Conservation (phyloP, 2,113 vertebrate genomes). For the Cyanocitta stelleri region DNA sequence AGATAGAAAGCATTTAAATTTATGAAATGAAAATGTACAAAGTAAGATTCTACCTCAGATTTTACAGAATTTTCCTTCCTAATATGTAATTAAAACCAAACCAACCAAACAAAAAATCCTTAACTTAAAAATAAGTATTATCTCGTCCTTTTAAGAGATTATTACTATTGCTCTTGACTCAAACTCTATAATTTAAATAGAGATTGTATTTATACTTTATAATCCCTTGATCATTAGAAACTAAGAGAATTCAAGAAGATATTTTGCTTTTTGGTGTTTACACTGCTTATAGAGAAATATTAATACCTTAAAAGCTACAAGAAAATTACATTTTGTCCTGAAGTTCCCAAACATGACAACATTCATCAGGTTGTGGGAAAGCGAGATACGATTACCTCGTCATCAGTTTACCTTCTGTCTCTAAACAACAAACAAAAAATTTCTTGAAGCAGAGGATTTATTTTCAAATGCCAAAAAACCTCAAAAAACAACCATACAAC, state of each 20-base stretch:
- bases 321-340: neutral
- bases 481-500: neutral
- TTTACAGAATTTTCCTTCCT: neutral
- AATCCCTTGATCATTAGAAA: neutral
- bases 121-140: neutral
- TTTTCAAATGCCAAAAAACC: neutral
- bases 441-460: neutral
- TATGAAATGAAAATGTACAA: neutral
- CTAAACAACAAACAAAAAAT: neutral
- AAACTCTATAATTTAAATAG: neutral
- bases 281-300: neutral
- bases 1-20: neutral
- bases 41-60: neutral
- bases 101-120: fast-evolving
- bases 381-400: neutral
- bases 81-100: neutral
- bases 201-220: neutral
- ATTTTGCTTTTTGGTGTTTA: neutral
- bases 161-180: neutral
- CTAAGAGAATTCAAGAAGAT: neutral
- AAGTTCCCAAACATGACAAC: neutral
- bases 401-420: neutral
- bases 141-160: neutral
- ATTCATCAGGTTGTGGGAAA: neutral
- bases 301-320: neutral